phyloP scores from a whole-genome alignment of 2,113 vertebrate species.

The Phyllostomus discolor region DNA sequence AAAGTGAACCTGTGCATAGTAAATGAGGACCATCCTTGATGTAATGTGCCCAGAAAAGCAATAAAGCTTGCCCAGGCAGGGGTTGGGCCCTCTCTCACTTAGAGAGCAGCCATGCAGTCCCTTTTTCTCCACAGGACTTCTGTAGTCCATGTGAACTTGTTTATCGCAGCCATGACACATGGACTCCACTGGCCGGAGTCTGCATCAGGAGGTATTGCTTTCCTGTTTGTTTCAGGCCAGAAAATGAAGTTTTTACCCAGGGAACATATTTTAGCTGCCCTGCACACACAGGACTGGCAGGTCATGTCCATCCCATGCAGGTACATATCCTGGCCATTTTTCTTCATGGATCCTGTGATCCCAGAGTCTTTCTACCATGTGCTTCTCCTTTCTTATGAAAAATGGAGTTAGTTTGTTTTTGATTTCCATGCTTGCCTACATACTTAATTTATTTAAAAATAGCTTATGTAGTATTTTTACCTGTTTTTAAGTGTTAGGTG shows the following conservation, averaged over 20 bases:
- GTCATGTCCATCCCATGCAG: background rate
- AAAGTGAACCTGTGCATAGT: too few species aligned
- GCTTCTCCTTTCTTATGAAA: background rate
- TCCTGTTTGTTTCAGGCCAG: background rate
- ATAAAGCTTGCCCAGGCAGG: too few species aligned
- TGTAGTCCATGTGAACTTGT: too few species aligned
- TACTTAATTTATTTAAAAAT: background rate
- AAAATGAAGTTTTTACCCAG: background rate
- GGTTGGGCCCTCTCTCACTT: too few species aligned
- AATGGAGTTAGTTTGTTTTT: background rate
- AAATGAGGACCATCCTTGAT: too few species aligned
- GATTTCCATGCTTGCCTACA: background rate
- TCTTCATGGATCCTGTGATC: background rate
- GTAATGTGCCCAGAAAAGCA: too few species aligned
- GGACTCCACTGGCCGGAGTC: too few species aligned
- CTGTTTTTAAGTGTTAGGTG: background rate
- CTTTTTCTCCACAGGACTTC: too few species aligned
- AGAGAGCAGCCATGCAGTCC: too few species aligned
- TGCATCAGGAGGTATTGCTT: too few species aligned
- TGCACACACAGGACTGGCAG: background rate
- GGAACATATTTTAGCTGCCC: background rate
- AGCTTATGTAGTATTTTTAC: background rate
- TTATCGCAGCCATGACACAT: too few species aligned
- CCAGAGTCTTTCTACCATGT: background rate
- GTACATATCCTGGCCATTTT: background rate